Evolutionary conservation across 2,888 invertebrate species (phyloP), one percentile per base, ranked within the genome.

Genomic region (Panopea generosa): DNA sequence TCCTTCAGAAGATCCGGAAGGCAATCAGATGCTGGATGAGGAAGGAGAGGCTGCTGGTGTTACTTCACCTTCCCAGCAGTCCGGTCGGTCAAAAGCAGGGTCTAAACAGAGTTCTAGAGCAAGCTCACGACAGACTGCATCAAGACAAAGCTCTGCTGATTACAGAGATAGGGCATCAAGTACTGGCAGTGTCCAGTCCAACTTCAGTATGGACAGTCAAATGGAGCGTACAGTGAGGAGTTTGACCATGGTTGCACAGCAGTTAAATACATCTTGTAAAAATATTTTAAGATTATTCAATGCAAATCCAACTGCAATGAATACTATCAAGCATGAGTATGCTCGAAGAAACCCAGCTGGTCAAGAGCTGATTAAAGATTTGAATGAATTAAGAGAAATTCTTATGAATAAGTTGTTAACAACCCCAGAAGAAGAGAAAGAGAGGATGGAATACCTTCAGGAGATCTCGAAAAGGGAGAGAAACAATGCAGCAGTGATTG

Each of bases 381-480:
- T 92, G 85, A 83, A 85, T 53, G 91, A 91, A 70, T 81, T 92
- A 50, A 85, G 85, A 62, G 91, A 91, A 55, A 89, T 92, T 38
- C 72, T 92, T 24, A 84, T 91, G 86, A 85, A 86, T 33, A 90
- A 90, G 65, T 75, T 93, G 53, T 85, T 93, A 68, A 92, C 91
- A 22, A 92, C 92, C 2, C 92, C 93, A 4, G 86, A 89, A 40
- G 93, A 93, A 80, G 91, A 92, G 60, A 84, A 82, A 27, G 92
- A 92, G 68, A 86, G 90, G 60, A 87, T 87, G 74, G 86, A 86
- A 24, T 92, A 91, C 75, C 86, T 92, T 22, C 84, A 86, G 50
- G 89, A 92, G 63, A 87, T 92, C 26, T 84, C 90, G 3, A 85
- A 90, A 63, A 77, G 91, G 63, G 92, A 92, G 62, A 76, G 90